These are phyloP conservation scores for Pelochelys cantorii DNA, from an alignment of 2,797 vertebrate genomes.

Conservation along the genomic window DNA sequence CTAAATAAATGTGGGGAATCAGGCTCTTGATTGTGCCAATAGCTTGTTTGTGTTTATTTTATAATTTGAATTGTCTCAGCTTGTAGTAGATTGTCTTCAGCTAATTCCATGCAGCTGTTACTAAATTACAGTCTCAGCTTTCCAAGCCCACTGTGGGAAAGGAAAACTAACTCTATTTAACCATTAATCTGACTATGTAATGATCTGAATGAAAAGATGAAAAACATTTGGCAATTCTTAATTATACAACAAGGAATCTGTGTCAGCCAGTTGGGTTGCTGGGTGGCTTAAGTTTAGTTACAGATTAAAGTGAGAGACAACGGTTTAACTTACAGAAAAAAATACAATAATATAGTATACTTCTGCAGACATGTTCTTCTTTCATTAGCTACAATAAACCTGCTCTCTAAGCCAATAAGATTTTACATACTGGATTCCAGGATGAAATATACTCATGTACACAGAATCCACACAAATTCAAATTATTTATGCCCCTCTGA, in stretches of 20 bases:
- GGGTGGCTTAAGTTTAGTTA: neutral
- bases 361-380: neutral
- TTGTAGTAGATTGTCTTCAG: slow-evolving; percentile 68
- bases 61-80: slow-evolving; percentile 62
- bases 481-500: neutral
- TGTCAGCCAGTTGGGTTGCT: slow-evolving; percentile 11
- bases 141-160: slow-evolving; percentile 72
- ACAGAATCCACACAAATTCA: neutral
- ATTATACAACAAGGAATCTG: neutral
- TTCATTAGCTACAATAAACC: neutral
- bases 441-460: fast-evolving
- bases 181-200: slow-evolving; percentile 61
- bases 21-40: slow-evolving; percentile 45
- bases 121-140: slow-evolving; percentile 74
- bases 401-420: neutral
- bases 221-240: slow-evolving; percentile 62
- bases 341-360: neutral
- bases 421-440: neutral
- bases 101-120: slow-evolving; percentile 76
- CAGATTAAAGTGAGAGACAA: neutral
- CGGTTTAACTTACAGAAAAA: fast-evolving
- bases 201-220: slow-evolving; percentile 65
- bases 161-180: slow-evolving; percentile 67
- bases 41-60: slow-evolving; percentile 65
- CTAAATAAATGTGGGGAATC: slow-evolving; percentile 26